These are phyloP conservation scores for Epiblema foenella DNA, from an alignment of 2,888 invertebrate species.

Conservation along the genomic window DNA sequence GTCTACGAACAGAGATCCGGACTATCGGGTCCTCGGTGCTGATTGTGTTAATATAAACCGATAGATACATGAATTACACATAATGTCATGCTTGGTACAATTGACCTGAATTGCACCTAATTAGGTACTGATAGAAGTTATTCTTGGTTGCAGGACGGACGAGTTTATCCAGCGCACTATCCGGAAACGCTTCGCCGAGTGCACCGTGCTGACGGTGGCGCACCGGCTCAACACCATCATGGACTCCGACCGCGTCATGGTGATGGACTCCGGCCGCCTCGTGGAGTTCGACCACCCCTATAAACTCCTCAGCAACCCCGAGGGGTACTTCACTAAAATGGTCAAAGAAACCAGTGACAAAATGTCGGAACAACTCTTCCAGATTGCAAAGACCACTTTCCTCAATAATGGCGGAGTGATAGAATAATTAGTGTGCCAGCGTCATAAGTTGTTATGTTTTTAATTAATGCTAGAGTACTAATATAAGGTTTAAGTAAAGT, in stretches of 20 bases:
- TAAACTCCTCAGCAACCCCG: constrained; percentile 84
- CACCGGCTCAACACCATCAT: constrained; percentile 96
- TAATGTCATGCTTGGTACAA: constrained; percentile 89
- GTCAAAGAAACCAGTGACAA: constrained; percentile 87
- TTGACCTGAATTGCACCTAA: not conserved
- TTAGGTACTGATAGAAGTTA: constrained; percentile 45
- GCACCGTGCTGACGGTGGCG: constrained; percentile 96
- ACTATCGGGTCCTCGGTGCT: no score
- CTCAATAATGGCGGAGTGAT: constrained; percentile 70
- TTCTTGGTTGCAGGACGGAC: constrained; percentile 86
- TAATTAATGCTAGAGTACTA: constrained; percentile 36
- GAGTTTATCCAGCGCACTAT: constrained; percentile 94
- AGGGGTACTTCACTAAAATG: constrained; percentile 88
- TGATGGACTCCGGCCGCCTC: constrained; percentile 92
- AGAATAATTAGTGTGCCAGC: constrained; percentile 52
- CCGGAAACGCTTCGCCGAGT: constrained; percentile 90
- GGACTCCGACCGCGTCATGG: constrained; percentile 95
- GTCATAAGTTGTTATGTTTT: constrained; percentile 42
- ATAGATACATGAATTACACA: no score
- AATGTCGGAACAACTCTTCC: constrained; percentile 76
- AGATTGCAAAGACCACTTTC: constrained; percentile 78
- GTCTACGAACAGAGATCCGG: no score
- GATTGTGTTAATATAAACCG: no score
- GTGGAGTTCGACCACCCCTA: constrained; percentile 90
- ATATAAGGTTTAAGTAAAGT: constrained; percentile 5